A percentile compares a stretch with the other conserved stretches of the same genome.
Conservation (phyloP, 2,113 vertebrate species). For the Colaptes auratus region DNA sequence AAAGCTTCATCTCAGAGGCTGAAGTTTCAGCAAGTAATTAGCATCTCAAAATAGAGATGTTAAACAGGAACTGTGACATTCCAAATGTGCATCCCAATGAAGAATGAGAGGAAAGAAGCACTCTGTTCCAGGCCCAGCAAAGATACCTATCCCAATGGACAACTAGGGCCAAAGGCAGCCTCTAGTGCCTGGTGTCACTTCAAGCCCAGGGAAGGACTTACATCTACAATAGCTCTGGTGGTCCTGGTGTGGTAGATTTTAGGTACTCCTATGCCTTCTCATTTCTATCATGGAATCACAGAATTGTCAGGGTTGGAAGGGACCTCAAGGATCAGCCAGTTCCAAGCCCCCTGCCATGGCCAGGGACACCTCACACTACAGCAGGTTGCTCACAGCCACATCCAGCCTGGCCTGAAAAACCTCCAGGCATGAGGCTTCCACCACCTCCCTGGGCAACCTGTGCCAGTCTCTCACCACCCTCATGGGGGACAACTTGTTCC, state of each 20-base stretch:
- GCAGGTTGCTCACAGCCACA: too few species aligned
- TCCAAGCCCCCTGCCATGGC: too few species aligned
- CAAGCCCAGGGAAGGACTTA: neutral
- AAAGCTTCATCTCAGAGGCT: constrained; percentile 5
- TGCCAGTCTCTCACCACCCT: too few species aligned
- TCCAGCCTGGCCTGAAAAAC: too few species aligned
- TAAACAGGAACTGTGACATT: neutral
- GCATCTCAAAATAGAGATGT: neutral
- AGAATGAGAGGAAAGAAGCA: neutral
- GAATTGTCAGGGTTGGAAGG: neutral
- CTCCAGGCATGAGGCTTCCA: too few species aligned
- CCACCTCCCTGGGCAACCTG: too few species aligned
- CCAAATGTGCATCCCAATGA: neutral
- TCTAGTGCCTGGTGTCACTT: neutral
- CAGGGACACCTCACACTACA: too few species aligned
- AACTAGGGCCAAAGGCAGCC: neutral
- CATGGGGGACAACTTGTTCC: too few species aligned
- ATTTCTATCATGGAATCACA: neutral
- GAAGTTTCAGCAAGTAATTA: constrained; percentile 9
- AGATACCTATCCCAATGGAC: neutral
- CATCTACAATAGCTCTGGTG: neutral
- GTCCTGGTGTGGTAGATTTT: neutral
- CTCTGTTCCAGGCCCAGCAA: neutral
- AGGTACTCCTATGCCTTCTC: neutral
- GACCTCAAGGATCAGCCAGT: too few species aligned